Base-by-base conservation (phyloP, 2,888 invertebrate species). In the Drosophila mayaguana region DNA sequence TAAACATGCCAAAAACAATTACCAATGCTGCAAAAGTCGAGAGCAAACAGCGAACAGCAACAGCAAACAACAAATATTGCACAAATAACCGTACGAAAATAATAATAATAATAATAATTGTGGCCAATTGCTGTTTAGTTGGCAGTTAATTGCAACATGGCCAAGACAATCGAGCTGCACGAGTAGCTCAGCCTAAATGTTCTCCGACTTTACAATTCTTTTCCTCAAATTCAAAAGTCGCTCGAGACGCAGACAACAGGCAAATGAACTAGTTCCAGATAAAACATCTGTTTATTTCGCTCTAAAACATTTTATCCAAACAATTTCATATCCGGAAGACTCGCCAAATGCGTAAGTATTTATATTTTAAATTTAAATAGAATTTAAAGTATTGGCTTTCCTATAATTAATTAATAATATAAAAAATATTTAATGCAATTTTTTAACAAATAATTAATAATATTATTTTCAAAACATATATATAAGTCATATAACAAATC, bases 111-210 rank as follows among this genome's bases (percentile, higher is more conserved):
- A 86, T 80, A 84, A 88, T 88, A 88, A 90, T 90, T 89, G 90
- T 88, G 75, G 89, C 82, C 90, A 87, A 89, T 87, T 87, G 90
- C 81, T 89, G 86, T 79, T 89, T 89, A 89, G 86, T 88, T 89
- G 87, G 74, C 79, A 87, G 84, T 89, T 88, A 88, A 90, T 88
- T 90, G 88, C 90, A 87, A 89, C 90, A 87, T 82, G 89, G 79
- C 84, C 75, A 67, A 75, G 75, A 72, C 75, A 72, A 43, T 40
- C 40, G 53, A 34, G 72, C 51, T 75, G 80, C 80, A 80, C 80
- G 78, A 80, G 45, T 63, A 63, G 53, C 42, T 56, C 57, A 11
- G 16, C 40, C 38, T 46, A 74, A 64, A 68, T 53, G 56, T 74
- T 74, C 74, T 72, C 48, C 46, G 12, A 8, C 14, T 12, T 51